phyloP scores from a whole-genome alignment of 2,797 vertebrate genomes.

The Avahi laniger region DNA sequence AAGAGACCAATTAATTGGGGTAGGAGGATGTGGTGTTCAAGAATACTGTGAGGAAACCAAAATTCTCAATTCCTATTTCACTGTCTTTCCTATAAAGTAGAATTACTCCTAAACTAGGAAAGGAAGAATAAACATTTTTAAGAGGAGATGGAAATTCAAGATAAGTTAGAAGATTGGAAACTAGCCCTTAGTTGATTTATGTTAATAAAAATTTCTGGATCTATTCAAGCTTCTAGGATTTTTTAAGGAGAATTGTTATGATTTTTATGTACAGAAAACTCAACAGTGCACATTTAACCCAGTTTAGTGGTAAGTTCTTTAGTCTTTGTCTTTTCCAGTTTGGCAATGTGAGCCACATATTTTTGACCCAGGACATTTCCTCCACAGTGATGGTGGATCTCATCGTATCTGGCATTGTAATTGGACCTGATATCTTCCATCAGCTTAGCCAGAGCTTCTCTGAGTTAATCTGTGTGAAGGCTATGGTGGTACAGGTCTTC shows the following conservation, averaged over 20 bases:
- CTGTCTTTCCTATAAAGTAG: neutral
- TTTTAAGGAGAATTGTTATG: neutral
- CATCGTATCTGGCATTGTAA: neutral
- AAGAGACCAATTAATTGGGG: neutral
- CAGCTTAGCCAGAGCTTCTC: neutral
- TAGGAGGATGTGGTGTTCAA: neutral
- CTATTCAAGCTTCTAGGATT: neutral
- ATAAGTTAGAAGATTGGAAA: slow-evolving; percentile 7
- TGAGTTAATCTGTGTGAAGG: neutral
- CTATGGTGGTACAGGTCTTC: neutral
- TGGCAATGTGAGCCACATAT: neutral
- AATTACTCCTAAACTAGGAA: slow-evolving; percentile 29
- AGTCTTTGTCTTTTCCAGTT: neutral
- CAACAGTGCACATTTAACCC: neutral
- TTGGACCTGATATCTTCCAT: neutral
- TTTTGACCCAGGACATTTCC: neutral
- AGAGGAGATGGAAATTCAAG: slow-evolving; percentile 26
- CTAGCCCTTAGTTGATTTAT: neutral
- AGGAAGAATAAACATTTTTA: slow-evolving; percentile 36
- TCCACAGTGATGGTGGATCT: neutral
- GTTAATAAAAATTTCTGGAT: neutral
- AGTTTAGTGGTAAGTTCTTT: neutral
- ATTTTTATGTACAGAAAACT: neutral
- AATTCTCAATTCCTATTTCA: neutral
- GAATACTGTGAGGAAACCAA: neutral